Evolutionary conservation across 2,888 invertebrate genomes (phyloP).

Genomic region (Diploptera punctata): DNA sequence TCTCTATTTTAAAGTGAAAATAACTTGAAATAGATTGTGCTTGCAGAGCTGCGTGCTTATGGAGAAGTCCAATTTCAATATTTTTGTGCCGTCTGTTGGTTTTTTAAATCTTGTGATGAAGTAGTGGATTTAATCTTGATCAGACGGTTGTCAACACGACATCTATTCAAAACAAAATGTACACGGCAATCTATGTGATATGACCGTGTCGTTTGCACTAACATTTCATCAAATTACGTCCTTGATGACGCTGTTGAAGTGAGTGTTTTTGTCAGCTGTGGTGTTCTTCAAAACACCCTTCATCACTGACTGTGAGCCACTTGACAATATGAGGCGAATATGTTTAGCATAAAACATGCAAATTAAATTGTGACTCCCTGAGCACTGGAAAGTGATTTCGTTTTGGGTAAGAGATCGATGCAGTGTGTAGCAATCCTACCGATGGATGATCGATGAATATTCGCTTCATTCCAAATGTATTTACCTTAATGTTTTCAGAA

Average conservation of each 20-base stretch:
- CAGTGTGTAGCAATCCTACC: too few species aligned
- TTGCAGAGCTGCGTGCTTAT: too few species aligned
- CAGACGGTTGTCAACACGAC: background rate
- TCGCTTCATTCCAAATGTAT: too few species aligned
- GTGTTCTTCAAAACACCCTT: background rate
- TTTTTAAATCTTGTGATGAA: too few species aligned
- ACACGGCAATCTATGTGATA: background rate
- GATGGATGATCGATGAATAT: too few species aligned
- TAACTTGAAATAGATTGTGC: too few species aligned
- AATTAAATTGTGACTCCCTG: background rate
- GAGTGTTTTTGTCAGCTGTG: background rate
- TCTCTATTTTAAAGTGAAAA: too few species aligned
- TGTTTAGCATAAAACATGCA: conserved; percentile 11
- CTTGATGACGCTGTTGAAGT: conserved; percentile 10
- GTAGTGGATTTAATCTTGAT: background rate
- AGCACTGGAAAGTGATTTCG: background rate
- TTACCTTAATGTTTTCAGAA: background rate
- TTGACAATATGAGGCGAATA: background rate
- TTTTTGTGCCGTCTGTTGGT: too few species aligned
- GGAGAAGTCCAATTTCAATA: too few species aligned
- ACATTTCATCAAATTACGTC: background rate
- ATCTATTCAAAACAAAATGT: background rate
- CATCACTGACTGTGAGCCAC: background rate
- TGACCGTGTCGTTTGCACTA: conserved; percentile 5
- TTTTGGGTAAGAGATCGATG: background rate